Percentiles rank a stretch among this genome's conserved stretches.
Conservation (phyloP, 30 jellyfish, hydroid and myxozoan species). For the Cassiopea xamachana region DNA sequence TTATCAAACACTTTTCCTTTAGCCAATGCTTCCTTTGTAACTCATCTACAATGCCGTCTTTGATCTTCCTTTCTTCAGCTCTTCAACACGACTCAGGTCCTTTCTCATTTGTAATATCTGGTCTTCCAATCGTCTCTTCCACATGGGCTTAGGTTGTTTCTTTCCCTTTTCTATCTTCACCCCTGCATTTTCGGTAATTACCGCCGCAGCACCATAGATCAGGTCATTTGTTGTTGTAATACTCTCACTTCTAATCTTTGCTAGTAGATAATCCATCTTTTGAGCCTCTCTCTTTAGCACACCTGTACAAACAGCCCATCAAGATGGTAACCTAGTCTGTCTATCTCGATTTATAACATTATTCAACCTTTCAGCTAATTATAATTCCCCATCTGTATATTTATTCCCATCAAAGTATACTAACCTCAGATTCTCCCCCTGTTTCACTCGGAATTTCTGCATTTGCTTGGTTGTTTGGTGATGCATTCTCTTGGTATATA, state of each 20-base stretch:
- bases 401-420: not conserved
- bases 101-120: constrained; percentile 6
- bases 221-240: not conserved
- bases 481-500: not conserved
- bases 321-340: not conserved
- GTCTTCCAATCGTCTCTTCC: constrained; percentile 6
- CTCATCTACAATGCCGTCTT: not conserved
- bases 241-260: not conserved
- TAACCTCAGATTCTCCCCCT: not conserved
- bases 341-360: not conserved
- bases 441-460: not conserved
- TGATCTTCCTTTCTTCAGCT: constrained; percentile 14
- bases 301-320: not conserved
- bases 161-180: not conserved
- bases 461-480: not conserved
- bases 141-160: not conserved
- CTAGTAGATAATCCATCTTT: not conserved
- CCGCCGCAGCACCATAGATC: not conserved
- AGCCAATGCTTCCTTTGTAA: not conserved
- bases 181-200: not conserved
- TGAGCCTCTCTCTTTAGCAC: not conserved
- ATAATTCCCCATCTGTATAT: constrained; percentile 5
- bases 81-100: constrained; percentile 2
- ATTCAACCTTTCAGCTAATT: not conserved
- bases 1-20: not conserved